Percentiles rank a stretch among this genome's conserved stretches.
phyloP scores from a whole-genome alignment of 2,888 invertebrate genomes.

The Pheosia tremula region DNA sequence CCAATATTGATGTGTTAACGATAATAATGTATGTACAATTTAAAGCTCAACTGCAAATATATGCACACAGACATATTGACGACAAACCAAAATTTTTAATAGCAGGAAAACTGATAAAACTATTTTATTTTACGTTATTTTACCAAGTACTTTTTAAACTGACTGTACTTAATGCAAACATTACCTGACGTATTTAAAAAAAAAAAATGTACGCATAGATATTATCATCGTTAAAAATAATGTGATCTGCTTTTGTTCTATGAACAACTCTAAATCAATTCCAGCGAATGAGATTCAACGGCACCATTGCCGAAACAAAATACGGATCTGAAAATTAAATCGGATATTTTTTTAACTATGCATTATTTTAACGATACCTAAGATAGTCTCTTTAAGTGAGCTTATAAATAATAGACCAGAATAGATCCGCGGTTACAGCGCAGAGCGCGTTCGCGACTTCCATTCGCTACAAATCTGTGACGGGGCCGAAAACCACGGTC shows the following conservation, averaged over 20 bases:
- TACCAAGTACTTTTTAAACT: constrained; percentile 9
- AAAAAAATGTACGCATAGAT: no score
- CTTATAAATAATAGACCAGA: constrained; percentile 51
- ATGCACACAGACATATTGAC: no score
- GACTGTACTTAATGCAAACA: background rate
- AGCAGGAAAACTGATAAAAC: background rate
- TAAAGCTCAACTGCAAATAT: no score
- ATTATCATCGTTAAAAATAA: background rate
- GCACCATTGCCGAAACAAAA: background rate
- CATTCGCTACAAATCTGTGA: constrained; percentile 85
- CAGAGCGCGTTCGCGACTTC: constrained; percentile 51
- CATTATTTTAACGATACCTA: background rate
- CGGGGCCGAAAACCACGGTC: constrained; percentile 85
- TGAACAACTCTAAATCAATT: constrained; percentile 11
- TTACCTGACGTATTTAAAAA: no score
- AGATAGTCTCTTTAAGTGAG: constrained; percentile 2
- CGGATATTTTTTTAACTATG: background rate
- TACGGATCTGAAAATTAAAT: background rate
- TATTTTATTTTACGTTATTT: background rate
- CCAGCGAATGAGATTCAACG: constrained; percentile 34
- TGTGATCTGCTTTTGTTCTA: constrained; percentile 2
- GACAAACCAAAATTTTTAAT: background rate
- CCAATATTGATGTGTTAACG: no score
- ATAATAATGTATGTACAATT: no score
- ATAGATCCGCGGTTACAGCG: constrained; percentile 57